Conservation (phyloP, 1,140 invertebrate species). For the Penaeus japonicus region DNA sequence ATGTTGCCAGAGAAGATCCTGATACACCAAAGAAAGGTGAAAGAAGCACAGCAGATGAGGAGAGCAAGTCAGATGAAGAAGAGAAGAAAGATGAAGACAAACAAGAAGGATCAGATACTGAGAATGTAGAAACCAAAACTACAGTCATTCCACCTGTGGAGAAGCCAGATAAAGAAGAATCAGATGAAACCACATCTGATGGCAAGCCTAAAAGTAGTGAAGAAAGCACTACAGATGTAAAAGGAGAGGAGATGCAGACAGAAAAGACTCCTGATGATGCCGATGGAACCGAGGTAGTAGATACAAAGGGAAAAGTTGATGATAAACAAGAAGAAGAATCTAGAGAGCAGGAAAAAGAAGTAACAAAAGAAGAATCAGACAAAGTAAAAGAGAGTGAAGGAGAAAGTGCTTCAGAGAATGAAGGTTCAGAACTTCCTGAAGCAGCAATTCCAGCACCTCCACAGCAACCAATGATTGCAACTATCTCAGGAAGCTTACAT, state of each 20-base stretch:
- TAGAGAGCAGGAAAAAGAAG: conserved; percentile 9
- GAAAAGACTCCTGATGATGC: neutral
- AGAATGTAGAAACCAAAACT: neutral
- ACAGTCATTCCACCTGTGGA: neutral
- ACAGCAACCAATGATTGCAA: conserved; percentile 61
- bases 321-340: conserved; percentile 25
- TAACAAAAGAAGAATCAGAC: conserved; percentile 20
- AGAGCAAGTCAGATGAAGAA: neutral
- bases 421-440: conserved; percentile 10
- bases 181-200: neutral
- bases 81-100: conserved; percentile 2
- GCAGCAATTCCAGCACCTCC: conserved; percentile 33
- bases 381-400: conserved; percentile 35
- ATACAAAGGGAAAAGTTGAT: conserved; percentile 7
- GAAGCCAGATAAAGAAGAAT: neutral
- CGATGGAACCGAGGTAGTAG: neutral
- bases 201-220: neutral
- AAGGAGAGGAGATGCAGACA: neutral
- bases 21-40: conserved; percentile 9
- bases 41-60: neutral
- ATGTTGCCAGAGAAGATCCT: conserved; percentile 64
- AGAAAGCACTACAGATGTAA: neutral
- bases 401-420: conserved; percentile 29
- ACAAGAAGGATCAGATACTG: conserved; percentile 3
- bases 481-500: conserved; percentile 63